Percentiles rank a stretch among this genome's conserved stretches.
These are phyloP conservation scores for Listronotus oregonensis DNA, from an alignment of 1,140 invertebrate genomes.

Conservation along the genomic window DNA sequence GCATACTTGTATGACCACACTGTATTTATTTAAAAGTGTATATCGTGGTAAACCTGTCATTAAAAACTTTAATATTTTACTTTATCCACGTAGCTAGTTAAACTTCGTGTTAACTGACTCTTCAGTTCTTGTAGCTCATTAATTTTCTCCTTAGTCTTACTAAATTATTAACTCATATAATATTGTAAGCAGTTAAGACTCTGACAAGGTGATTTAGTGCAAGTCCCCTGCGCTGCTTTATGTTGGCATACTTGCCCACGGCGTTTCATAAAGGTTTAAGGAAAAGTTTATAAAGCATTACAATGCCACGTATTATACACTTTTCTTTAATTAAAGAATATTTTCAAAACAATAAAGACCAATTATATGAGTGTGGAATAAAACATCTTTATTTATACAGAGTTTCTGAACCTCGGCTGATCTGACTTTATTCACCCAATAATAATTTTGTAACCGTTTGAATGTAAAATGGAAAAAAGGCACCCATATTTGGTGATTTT, in stretches of 20 bases:
- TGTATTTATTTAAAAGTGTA: background rate
- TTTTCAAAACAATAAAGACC: too few species aligned
- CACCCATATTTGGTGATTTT: too few species aligned
- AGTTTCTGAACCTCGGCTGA: too few species aligned
- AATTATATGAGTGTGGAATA: too few species aligned
- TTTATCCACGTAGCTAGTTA: slow-evolving; percentile 12
- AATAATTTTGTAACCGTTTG: too few species aligned
- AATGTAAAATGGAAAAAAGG: too few species aligned
- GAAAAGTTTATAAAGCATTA: slow-evolving; percentile 14
- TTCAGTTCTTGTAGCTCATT: slow-evolving; percentile 25
- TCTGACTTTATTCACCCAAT: too few species aligned
- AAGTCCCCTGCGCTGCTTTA: slow-evolving; percentile 6
- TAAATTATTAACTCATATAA: slow-evolving; percentile 34
- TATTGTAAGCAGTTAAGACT: slow-evolving; percentile 31
- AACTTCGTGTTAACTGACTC: slow-evolving; percentile 27
- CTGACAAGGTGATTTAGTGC: slow-evolving; percentile 26
- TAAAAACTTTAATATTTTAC: slow-evolving; percentile 14
- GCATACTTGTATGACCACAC: too few species aligned
- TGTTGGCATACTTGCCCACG: background rate
- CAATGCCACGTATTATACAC: too few species aligned
- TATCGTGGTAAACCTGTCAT: background rate
- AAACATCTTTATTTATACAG: too few species aligned
- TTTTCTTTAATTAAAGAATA: too few species aligned
- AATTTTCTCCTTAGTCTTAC: slow-evolving; percentile 26
- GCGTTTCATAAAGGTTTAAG: slow-evolving; percentile 9